Percentiles rank a stretch among this genome's conserved stretches.
These are phyloP conservation scores for Orchestes rusci DNA, from an alignment of 2,888 invertebrate species.

Conservation along the genomic window DNA sequence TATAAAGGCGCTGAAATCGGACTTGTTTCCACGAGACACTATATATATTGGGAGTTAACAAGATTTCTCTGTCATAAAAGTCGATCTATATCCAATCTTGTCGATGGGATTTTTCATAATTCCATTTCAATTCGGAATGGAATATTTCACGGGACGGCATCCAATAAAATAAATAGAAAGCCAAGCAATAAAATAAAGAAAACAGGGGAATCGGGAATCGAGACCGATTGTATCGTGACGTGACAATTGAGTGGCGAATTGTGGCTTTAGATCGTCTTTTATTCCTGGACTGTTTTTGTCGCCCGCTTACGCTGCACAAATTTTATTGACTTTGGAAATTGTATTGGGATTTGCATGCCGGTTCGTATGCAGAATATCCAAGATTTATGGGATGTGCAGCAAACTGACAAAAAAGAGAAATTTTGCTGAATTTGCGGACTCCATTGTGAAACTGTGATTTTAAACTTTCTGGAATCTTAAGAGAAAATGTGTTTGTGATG, in stretches of 20 bases:
- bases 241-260: constrained; percentile 25
- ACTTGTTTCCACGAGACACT: too few relatives aligned
- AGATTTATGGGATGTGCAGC: too few relatives aligned
- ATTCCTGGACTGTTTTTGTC: constrained; percentile 18
- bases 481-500: too few relatives aligned
- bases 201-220: constrained; percentile 11
- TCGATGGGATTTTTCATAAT: constrained; percentile 21
- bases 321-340: constrained; percentile 19
- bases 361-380: too few relatives aligned
- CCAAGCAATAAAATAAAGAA: constrained; percentile 21
- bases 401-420: too few relatives aligned
- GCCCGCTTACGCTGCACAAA: constrained; percentile 16
- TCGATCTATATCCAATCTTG: too few relatives aligned
- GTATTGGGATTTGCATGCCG: constrained; percentile 19
- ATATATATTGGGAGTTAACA: too few relatives aligned
- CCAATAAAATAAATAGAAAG: constrained; percentile 26
- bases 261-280: constrained; percentile 20
- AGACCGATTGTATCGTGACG: constrained; percentile 22
- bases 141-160: constrained; percentile 21
- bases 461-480: too few relatives aligned
- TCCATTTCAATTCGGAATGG: constrained; percentile 22
- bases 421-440: too few relatives aligned
- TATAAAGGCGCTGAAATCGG: too few relatives aligned
- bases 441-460: too few relatives aligned
- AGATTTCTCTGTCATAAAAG: too few relatives aligned